phyloP scores from a whole-genome alignment of 1,140 invertebrate genomes.

The Pollicipes pollicipes region DNA sequence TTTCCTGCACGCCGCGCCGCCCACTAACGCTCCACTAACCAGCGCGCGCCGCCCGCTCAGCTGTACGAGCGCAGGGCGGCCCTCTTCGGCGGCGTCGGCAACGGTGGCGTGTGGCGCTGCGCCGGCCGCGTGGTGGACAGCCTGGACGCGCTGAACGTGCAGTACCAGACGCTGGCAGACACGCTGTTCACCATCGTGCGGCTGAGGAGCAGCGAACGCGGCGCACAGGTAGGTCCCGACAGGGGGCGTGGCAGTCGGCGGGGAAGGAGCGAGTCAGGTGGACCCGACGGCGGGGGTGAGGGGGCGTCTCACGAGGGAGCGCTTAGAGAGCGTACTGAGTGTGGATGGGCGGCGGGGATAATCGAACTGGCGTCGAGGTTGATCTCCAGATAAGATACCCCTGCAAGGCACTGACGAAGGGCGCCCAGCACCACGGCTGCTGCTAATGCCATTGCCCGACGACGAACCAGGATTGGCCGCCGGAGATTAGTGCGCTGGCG shows the following conservation, averaged over 20 bases:
- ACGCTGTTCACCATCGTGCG: constrained; percentile 28
- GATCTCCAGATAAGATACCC: no score
- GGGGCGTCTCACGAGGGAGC: no score
- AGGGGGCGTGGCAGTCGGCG: background rate
- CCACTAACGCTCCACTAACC: no score
- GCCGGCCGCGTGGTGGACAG: constrained; percentile 66
- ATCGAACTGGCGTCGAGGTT: no score
- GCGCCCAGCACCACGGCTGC: no score
- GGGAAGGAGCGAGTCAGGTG: background rate
- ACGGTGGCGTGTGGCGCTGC: constrained; percentile 34
- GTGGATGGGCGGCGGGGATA: no score
- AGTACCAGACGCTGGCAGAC: constrained; percentile 55
- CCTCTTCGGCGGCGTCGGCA: constrained; percentile 24
- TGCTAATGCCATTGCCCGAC: no score
- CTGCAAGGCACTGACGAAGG: no score
- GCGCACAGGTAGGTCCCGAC: background rate
- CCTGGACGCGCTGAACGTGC: constrained; percentile 65
- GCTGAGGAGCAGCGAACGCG: background rate
- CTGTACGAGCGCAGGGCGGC: background rate
- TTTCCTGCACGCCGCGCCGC: background rate
- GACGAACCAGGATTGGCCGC: no score
- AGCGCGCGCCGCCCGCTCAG: background rate
- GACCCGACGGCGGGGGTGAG: background rate
- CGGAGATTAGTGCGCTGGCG: no score
- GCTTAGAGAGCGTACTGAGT: no score